Conservation (phyloP, 2,888 invertebrate species). For the Neoscelio sp. region DNA sequence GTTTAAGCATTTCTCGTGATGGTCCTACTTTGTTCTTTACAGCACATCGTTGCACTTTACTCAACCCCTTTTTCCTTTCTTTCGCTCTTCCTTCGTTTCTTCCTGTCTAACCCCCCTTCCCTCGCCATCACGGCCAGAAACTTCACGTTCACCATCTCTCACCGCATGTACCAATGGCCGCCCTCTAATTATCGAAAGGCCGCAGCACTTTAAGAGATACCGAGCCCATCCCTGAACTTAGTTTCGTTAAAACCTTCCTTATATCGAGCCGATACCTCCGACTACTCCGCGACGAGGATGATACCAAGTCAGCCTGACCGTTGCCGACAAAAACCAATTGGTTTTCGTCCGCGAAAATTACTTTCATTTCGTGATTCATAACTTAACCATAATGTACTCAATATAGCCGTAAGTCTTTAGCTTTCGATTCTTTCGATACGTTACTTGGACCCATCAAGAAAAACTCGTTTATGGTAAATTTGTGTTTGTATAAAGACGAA, state of each 20-base stretch:
- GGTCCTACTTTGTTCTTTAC: conserved; percentile 61
- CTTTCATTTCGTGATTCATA: conserved; percentile 72
- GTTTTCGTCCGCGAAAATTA: conserved; percentile 76
- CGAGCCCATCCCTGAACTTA: conserved; percentile 77
- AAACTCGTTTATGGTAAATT: conserved; percentile 8
- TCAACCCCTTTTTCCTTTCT: conserved; percentile 57
- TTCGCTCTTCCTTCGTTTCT: conserved; percentile 68
- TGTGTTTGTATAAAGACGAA: conserved; percentile 5
- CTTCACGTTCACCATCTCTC: conserved; percentile 63
- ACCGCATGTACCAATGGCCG: conserved; percentile 80
- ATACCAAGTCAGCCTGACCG: conserved; percentile 33
- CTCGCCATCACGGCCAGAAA: too few species aligned
- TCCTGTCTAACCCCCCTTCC: conserved; percentile 61
- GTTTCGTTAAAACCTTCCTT: conserved; percentile 72
- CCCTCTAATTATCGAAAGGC: conserved; percentile 83
- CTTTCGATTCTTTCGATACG: conserved; percentile 29
- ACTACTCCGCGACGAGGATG: conserved; percentile 49
- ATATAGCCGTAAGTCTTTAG: conserved; percentile 22
- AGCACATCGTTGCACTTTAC: conserved; percentile 49
- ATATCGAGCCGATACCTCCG: conserved; percentile 56
- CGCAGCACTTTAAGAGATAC: conserved; percentile 82
- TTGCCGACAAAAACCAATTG: conserved; percentile 73
- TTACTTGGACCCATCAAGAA: not conserved
- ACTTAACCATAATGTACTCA: conserved; percentile 50
- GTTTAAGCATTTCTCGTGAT: conserved; percentile 47